Evolutionary conservation across 2,888 invertebrate species (phyloP).

Genomic region (Plebejus anna): DNA sequence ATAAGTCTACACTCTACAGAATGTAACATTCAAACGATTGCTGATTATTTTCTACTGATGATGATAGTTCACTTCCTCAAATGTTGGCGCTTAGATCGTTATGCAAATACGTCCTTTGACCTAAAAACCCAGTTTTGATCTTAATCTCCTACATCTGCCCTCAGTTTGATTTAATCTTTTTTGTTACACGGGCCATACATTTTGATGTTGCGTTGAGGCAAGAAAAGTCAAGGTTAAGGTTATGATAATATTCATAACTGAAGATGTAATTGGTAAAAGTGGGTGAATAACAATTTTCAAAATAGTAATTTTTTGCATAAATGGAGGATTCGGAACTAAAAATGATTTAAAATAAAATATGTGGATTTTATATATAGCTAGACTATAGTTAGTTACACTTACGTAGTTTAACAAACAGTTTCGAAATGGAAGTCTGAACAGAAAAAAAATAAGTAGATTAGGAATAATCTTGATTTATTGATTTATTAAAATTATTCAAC

Average conservation of each 20-base stretch:
- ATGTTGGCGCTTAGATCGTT: conserved; percentile 14
- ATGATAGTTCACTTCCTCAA: conserved; percentile 3
- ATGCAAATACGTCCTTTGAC: conserved; percentile 51
- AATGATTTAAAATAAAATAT: too few species aligned
- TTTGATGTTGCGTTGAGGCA: background rate
- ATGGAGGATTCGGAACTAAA: too few species aligned
- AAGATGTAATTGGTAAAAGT: too few species aligned
- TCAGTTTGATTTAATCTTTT: conserved; percentile 3
- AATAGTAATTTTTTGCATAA: too few species aligned
- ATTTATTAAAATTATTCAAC: too few species aligned
- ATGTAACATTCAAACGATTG: background rate
- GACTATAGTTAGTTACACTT: too few species aligned
- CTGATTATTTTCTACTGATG: background rate
- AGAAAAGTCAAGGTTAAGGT: background rate
- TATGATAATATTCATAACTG: too few species aligned
- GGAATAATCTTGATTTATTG: too few species aligned
- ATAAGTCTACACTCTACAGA: background rate
- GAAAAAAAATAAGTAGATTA: background rate
- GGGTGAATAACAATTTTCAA: too few species aligned
- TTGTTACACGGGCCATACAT: background rate
- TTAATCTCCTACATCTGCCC: conserved; percentile 8
- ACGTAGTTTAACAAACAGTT: too few species aligned
- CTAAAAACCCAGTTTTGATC: conserved; percentile 57
- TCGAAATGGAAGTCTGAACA: too few species aligned
- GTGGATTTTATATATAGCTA: too few species aligned